These are phyloP conservation scores for Drosophila busckii DNA, from an alignment of 1,140 invertebrate genomes.

Conservation along the genomic window DNA sequence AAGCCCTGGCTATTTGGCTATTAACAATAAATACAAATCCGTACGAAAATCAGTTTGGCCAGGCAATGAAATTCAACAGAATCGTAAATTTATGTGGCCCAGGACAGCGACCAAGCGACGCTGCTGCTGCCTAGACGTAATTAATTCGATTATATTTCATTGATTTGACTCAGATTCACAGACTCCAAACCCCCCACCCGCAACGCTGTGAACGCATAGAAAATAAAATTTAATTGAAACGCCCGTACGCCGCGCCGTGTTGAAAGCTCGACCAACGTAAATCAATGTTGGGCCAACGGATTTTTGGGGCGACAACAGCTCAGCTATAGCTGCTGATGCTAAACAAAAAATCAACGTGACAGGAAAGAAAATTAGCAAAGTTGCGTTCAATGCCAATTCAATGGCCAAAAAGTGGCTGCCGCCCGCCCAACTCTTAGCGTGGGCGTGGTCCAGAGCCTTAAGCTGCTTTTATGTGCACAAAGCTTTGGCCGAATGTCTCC, in stretches of 20 bases:
- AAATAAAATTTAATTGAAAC: slow-evolving; percentile 78
- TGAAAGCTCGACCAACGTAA: slow-evolving; percentile 57
- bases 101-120: slow-evolving; percentile 1
- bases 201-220: slow-evolving; percentile 46
- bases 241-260: slow-evolving; percentile 51
- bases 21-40: slow-evolving; percentile 72
- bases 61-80: slow-evolving; percentile 63
- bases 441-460: slow-evolving; percentile 42
- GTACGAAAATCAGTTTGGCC: slow-evolving; percentile 30
- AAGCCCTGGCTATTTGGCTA: slow-evolving; percentile 40
- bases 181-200: not conserved
- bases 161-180: slow-evolving; percentile 55
- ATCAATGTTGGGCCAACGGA: slow-evolving; percentile 45
- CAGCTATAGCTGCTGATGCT: slow-evolving; percentile 73
- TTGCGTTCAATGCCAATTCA: slow-evolving; percentile 41
- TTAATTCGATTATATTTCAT: slow-evolving; percentile 78
- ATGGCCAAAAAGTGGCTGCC: slow-evolving; percentile 43
- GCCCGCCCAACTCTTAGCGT: too few relatives aligned
- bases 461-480: slow-evolving; percentile 48
- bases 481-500: slow-evolving; percentile 12
- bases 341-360: slow-evolving; percentile 77
- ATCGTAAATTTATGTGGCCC: slow-evolving; percentile 73
- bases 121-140: slow-evolving; percentile 57
- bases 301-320: slow-evolving; percentile 58
- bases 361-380: slow-evolving; percentile 77